Evolutionary conservation across 2,888 invertebrate genomes (phyloP), one percentile per base, ranked within the genome.

Genomic region (Penaeus monodon): DNA sequence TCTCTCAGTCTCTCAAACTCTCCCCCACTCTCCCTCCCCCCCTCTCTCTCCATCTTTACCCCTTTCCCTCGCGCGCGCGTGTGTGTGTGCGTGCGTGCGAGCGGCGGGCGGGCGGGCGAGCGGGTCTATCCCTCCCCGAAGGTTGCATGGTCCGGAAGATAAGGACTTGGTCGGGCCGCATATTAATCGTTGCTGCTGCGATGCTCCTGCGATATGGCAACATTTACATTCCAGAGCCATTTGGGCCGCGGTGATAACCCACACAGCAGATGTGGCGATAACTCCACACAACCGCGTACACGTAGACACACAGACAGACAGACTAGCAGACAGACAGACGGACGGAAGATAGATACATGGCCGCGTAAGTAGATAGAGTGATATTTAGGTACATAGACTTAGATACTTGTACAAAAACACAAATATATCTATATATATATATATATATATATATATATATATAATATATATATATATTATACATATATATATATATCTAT

Each of bases 141-240:
- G 38, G 81, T 65, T 81, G 81, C 38, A 81, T 81, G 81, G 81
- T 81, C 81, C n/a, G 33, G 27, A 29, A 33, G 81, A 81, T 81
- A 81, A 81, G 81, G 64, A 65, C 81, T 38, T 66, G 81, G 65
- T 44, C 64, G 81, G 44, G 65, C 33, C 81, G 81, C 81, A 81
- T 81, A 81, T 81, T 81, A 81, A 81, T 81, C 81, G 81, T 63
- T 63, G 81, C 68, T 65, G 81, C 81, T 81, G 66, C 66, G 81
- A 81, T 81, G 81, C 81, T 81, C 81, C 65, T 44, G 64, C 64
- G 81, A 81, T 81, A 81, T 38, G 29, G 44, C 81, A 66, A 66
- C 81, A 81, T 81, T 81, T 81, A 81, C 81, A 81, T 81, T 81
- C 81, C 68, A 33, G 33, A 24, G 81, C 81, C 81, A 81, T 81